Evolutionary conservation across 2,888 invertebrate genomes (phyloP), one percentile per base, ranked within the genome.

Genomic region (Beris chalybata): DNA sequence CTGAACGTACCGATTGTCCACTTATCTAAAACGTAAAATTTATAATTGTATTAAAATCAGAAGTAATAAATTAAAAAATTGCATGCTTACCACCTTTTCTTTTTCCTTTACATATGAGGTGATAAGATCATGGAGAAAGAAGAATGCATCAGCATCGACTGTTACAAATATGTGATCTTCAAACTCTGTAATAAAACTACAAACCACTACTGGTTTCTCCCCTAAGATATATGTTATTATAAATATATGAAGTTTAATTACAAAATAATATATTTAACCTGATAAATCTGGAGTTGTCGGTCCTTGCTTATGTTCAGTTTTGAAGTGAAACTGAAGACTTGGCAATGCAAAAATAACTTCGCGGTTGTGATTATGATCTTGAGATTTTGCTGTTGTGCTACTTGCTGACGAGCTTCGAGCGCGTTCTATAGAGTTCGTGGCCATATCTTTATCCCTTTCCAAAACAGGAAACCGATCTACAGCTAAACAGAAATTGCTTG

Each of bases 111-210:
- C 89, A 78, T 99, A 99, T 0, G 95, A 95, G 1, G 94, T 95
- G 72, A 98, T 93, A 67, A 99, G 86, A 80, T 98, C 97, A 79
- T 98, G 98, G 43, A 99, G 83, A 81, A 98, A 99, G 82, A 98
- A 92, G 83, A 99, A 97, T 1, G 96, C 95, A 82, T 98, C 97
- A 1, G 97, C 97, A 82, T 99, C 95, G 70, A 97, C 96, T 0
- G 97, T 95, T 69, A 97, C 97, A 81, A 95, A 96, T 75, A 98
- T 97, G 79, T 97, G 97, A 81, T 97, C 97, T 78, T 97, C 96
- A 82, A 99, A 98, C 82, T 98, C 97, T 2, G 97, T 97, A 69
- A 97, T 95, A 81, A 99, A 97, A 79, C 95, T 95, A 83, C 97
- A 97, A 74, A 95, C 92, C 38, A 98, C 97, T 58, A 89, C 85